These are phyloP conservation scores for Callithrix jacchus DNA, from an alignment of 2,113 vertebrate genomes.

Conservation along the genomic window DNA sequence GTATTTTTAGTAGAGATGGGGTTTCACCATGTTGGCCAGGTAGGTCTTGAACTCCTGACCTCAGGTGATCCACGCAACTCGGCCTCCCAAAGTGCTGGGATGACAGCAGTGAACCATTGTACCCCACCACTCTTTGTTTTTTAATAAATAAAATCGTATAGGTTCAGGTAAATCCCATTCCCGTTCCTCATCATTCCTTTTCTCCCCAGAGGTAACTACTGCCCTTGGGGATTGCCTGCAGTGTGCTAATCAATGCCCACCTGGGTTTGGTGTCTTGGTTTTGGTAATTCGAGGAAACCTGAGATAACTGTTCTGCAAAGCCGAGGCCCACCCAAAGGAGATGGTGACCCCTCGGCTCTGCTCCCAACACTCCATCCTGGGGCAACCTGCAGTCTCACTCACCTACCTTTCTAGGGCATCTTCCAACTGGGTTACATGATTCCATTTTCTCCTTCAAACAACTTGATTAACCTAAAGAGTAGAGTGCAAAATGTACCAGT, in stretches of 20 bases:
- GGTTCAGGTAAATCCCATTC: not conserved
- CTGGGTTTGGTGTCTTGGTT: not conserved
- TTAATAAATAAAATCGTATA: not conserved
- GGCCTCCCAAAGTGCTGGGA: too few species aligned
- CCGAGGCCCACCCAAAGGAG: not conserved
- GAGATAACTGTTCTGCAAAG: not conserved
- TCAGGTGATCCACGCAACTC: too few species aligned
- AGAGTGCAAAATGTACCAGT: not conserved
- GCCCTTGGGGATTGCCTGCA: not conserved
- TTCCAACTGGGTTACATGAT: not conserved
- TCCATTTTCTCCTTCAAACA: conserved; percentile 26
- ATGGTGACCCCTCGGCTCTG: fast-evolving
- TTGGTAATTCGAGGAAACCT: not conserved
- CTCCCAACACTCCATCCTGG: too few species aligned
- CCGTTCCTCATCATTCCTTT: not conserved
- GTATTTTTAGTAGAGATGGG: too few species aligned
- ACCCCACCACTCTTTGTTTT: not conserved
- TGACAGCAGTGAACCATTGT: too few species aligned
- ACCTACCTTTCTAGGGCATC: not conserved
- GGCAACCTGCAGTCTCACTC: not conserved
- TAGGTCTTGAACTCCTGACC: too few species aligned
- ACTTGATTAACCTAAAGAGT: not conserved
- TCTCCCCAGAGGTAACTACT: not conserved
- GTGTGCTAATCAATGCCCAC: not conserved
- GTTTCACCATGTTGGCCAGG: too few species aligned